These are phyloP conservation scores for Bagarius yarrelli DNA, from an alignment of 2,113 vertebrate genomes.

Conservation along the genomic window DNA sequence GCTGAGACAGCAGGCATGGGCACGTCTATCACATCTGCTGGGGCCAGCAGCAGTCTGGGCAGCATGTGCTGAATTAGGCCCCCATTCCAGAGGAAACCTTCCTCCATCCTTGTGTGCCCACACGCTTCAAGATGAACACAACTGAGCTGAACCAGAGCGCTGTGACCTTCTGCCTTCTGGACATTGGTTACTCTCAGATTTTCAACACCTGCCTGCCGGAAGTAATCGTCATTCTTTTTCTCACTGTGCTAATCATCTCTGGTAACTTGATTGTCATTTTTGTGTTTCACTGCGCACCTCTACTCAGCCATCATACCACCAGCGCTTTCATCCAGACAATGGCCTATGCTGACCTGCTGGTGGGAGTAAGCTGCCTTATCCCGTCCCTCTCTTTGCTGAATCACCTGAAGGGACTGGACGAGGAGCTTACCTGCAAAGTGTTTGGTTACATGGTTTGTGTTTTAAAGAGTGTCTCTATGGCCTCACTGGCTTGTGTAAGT, in stretches of 20 bases:
- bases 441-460: constrained; percentile 95
- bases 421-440: constrained; percentile 86
- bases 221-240: constrained; percentile 87
- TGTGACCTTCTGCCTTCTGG: constrained; percentile 88
- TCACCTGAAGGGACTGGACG: constrained; percentile 80
- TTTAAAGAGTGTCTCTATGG: constrained; percentile 96
- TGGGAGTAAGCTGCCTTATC: constrained; percentile 94
- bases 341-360: constrained; percentile 95
- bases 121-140: constrained; percentile 86
- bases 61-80: constrained; percentile 21
- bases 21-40: constrained; percentile 62
- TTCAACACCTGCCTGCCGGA: constrained; percentile 90
- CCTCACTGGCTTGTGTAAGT: constrained; percentile 91
- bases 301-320: constrained; percentile 94
- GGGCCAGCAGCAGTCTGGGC: constrained; percentile 27
- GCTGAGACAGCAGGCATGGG: constrained; percentile 65
- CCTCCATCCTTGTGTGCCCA: constrained; percentile 39
- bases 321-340: constrained; percentile 98
- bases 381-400: constrained; percentile 90
- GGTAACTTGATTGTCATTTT: constrained; percentile 96
- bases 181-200: constrained; percentile 82
- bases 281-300: constrained; percentile 97
- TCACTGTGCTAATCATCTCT: constrained; percentile 90
- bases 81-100: constrained; percentile 30
- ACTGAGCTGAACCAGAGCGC: constrained; percentile 83